Base-by-base conservation (phyloP, 2,888 invertebrate species). In the Drepanosiphum platanoidis region DNA sequence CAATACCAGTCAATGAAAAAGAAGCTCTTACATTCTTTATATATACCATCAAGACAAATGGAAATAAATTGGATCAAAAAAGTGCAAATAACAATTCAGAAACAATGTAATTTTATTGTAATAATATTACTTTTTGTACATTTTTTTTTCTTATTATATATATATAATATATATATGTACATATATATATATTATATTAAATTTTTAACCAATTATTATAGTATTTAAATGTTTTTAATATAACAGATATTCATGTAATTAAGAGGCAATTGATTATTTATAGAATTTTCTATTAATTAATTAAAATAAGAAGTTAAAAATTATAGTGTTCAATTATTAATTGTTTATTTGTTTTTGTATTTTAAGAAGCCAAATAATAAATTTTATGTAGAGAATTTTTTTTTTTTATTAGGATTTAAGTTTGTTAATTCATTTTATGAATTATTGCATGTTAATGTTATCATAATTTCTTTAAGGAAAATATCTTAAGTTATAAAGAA, bases 21-120 rank as follows among this genome's bases (percentile, higher is more conserved):
- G 98, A 98, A 90, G 95, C 96, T 75, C 92, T 98, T 87, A 96
- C 97, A 77, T 97, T 95, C 89, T 98, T 98, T 90, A 96, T 98
- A 88, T 98, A 97, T 90, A 97, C 96, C 92, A 96, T 98, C 5
- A 98, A 97, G 91, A 96, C 96, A 80, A 96, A 97, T 90, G 93
- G 94, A 87, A 96, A 95, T 90, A 95, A 96, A 89, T 91, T 96
- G 89, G 96, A 96, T 90, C 94, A 94, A 90, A 95, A 94, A 89
- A 94, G 94, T 90, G 94, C 94, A 88, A 91, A 94, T 88, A 94
- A 92, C 89, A 86, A 93, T 68, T 68, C 92, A 87, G 94, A 94
- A 89, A 89, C 92, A 70, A 91, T 91, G 88, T 92, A 90, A 74
- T 32, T 27, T n/a, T 27, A 36, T 42, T 27, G 27, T 34, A 52